Evolutionary conservation across 2,888 invertebrate genomes (phyloP).

Genomic region (Tetramorium bicarinatum): DNA sequence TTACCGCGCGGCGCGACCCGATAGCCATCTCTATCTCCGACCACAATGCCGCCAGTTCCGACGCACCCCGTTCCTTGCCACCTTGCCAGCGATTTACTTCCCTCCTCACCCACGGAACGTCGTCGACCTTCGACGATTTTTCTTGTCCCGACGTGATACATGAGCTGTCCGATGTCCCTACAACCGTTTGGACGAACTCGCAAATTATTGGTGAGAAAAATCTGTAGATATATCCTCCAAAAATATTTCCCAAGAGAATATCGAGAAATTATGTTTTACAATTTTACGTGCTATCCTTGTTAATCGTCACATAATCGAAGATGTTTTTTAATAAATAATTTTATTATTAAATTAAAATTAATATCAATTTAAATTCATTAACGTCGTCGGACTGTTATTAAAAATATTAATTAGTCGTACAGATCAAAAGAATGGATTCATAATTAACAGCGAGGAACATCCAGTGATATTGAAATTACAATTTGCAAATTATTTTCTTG

Average conservation of each 20-base stretch:
- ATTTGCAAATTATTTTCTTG: background rate
- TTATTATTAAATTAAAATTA: constrained; percentile 11
- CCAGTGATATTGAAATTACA: background rate
- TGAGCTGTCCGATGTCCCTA: constrained; percentile 14
- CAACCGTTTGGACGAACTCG: background rate
- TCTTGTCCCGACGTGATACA: constrained; percentile 45
- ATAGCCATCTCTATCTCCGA: constrained; percentile 84
- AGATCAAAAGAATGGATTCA: background rate
- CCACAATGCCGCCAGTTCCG: constrained; percentile 80
- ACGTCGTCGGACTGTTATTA: background rate
- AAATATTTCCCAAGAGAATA: background rate
- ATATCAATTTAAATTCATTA: too few relatives aligned
- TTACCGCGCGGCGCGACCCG: constrained; percentile 83
- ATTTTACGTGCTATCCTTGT: background rate
- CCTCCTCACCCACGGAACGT: background rate
- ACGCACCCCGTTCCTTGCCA: constrained; percentile 56
- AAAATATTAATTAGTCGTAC: background rate
- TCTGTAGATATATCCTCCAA: background rate
- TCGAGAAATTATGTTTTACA: constrained; percentile 5
- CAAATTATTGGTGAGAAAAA: constrained; percentile 27
- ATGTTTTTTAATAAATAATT: background rate
- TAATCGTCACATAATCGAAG: background rate
- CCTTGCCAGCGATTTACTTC: constrained; percentile 38
- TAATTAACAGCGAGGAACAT: background rate
- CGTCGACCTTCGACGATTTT: constrained; percentile 42